A percentile compares a stretch with the other conserved stretches of the same genome.
These are phyloP conservation scores for Ormyrus rosae DNA, from an alignment of 2,888 invertebrate genomes.

Conservation along the genomic window DNA sequence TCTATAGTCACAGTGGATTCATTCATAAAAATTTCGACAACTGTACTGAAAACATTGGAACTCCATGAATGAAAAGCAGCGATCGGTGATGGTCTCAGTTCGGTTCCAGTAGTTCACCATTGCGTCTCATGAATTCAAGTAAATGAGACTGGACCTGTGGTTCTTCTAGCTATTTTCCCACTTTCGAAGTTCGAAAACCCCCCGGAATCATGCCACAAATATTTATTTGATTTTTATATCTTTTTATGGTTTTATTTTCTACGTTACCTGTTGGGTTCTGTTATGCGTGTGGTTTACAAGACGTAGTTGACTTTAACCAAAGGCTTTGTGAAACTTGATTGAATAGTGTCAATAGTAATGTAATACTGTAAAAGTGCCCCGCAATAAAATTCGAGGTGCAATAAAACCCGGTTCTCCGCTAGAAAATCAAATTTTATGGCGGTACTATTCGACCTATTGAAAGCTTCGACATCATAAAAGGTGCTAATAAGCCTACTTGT, in stretches of 20 bases:
- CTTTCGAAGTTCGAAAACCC: slow-evolving; percentile 6
- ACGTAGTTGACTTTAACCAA: too few relatives aligned
- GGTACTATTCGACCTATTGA: too few relatives aligned
- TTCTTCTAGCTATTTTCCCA: slow-evolving; percentile 6
- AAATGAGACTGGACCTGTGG: slow-evolving; percentile 41
- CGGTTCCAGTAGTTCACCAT: slow-evolving; percentile 60
- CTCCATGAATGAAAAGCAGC: not conserved
- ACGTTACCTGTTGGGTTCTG: too few relatives aligned
- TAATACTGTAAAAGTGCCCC: too few relatives aligned
- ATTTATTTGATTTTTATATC: not conserved
- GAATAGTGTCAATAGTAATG: too few relatives aligned
- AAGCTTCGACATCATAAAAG: too few relatives aligned
- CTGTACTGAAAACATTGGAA: slow-evolving; percentile 40
- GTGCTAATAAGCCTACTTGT: too few relatives aligned
- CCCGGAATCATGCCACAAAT: slow-evolving; percentile 31
- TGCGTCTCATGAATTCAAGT: slow-evolving; percentile 39
- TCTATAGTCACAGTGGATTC: slow-evolving; percentile 58
- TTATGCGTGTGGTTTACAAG: too few relatives aligned
- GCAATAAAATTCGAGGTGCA: too few relatives aligned
- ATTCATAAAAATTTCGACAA: slow-evolving; percentile 60
- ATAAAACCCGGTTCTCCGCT: too few relatives aligned
- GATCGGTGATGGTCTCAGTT: slow-evolving; percentile 66
- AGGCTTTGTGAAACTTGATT: too few relatives aligned
- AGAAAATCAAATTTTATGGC: too few relatives aligned
- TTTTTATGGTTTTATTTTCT: not conserved